phyloP scores from a whole-genome alignment of 2,888 invertebrate species.

The Temnothorax ravouxi region DNA sequence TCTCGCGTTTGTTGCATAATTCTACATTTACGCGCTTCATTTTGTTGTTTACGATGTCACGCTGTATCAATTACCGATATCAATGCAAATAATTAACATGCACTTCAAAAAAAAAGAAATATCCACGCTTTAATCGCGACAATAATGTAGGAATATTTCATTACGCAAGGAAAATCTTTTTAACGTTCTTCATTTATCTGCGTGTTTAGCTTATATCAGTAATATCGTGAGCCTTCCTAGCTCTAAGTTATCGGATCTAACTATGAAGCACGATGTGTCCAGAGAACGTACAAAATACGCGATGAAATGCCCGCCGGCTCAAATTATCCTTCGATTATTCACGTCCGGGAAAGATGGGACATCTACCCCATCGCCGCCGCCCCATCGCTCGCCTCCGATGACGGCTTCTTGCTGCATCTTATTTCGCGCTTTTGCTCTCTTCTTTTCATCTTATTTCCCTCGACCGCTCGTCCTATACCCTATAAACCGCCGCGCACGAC shows the following conservation, averaged over 20 bases:
- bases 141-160: not conserved
- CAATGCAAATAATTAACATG: not conserved
- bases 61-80: not conserved
- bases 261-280: slow-evolving; percentile 26
- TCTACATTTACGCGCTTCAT: not conserved
- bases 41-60: not conserved
- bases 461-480: slow-evolving; percentile 39
- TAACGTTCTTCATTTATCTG: not conserved
- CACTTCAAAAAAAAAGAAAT: no score
- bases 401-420: slow-evolving; percentile 37
- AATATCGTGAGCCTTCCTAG: not conserved
- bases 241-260: slow-evolving; percentile 13
- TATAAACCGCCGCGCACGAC: slow-evolving; percentile 59
- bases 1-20: no score
- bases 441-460: slow-evolving; percentile 50
- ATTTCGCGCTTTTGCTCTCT: slow-evolving; percentile 51
- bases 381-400: slow-evolving; percentile 29
- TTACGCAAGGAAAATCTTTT: not conserved
- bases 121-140: not conserved
- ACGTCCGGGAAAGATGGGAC: slow-evolving; percentile 62
- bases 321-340: slow-evolving; percentile 77
- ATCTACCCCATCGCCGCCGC: slow-evolving; percentile 62
- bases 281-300: slow-evolving; percentile 72
- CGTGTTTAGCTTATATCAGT: not conserved
- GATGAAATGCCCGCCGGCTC: slow-evolving; percentile 70